Conservation (phyloP, 1,140 invertebrate genomes). For the Oryzaephilus surinamensis region DNA sequence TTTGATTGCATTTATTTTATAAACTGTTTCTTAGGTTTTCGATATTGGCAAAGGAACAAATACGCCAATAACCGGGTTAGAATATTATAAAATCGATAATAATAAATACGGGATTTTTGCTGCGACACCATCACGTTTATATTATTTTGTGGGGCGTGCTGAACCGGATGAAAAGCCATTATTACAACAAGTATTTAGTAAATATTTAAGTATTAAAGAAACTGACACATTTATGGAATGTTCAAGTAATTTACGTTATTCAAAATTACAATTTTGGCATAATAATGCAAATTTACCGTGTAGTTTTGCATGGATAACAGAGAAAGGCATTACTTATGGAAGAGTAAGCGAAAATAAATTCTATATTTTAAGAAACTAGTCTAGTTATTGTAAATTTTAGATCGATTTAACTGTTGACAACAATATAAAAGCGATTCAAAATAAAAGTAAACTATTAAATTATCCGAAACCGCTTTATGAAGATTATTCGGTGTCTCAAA, state of each 20-base stretch:
- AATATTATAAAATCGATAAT: constrained; percentile 64
- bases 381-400: too few species aligned
- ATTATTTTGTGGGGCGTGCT: constrained; percentile 73
- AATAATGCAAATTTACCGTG: constrained; percentile 55
- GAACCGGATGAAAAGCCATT: constrained; percentile 66
- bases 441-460: constrained; percentile 16
- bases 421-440: constrained; percentile 16
- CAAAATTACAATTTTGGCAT: constrained; percentile 70
- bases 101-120: constrained; percentile 71
- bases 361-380: too few species aligned
- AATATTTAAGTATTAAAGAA: constrained; percentile 66
- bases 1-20: constrained; percentile 1
- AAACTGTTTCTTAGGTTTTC: constrained; percentile 53
- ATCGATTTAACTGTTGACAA: constrained; percentile 5
- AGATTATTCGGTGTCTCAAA: constrained; percentile 28
- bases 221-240: constrained; percentile 60
- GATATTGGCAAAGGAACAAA: constrained; percentile 68
- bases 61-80: constrained; percentile 74
- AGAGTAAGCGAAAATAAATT: too few species aligned
- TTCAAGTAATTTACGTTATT: constrained; percentile 64
- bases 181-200: constrained; percentile 70
- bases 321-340: constrained; percentile 58
- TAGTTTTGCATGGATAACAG: constrained; percentile 80
- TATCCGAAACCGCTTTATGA: constrained; percentile 30
- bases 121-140: constrained; percentile 70